Percentiles rank a stretch among this genome's conserved stretches.
These are phyloP conservation scores for Danio kyathit DNA, from an alignment of 2,797 vertebrate species.

Conservation along the genomic window DNA sequence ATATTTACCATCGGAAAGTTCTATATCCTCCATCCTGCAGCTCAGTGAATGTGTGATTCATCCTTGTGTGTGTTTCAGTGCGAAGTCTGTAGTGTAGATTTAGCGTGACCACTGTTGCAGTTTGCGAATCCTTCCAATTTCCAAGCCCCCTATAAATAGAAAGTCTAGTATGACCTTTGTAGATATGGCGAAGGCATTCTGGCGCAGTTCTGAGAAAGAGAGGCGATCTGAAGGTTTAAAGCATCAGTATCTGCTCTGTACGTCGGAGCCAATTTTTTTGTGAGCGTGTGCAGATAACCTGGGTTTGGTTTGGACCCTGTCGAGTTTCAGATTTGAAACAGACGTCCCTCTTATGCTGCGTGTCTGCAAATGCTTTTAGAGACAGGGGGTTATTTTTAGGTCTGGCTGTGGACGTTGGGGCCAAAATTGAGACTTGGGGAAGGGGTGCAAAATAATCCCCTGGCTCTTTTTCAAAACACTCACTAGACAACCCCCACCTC, in stretches of 20 bases:
- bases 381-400: constrained; percentile 79
- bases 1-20: background rate
- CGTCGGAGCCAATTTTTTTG: constrained; percentile 57
- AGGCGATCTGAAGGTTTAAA: constrained; percentile 35
- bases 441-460: constrained; percentile 71
- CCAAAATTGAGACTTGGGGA: constrained; percentile 46
- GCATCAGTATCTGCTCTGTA: constrained; percentile 42
- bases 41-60: background rate
- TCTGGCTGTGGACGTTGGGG: constrained; percentile 46
- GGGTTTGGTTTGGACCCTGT: constrained; percentile 60
- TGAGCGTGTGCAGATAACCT: constrained; percentile 49
- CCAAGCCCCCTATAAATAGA: constrained; percentile 69
- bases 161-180: constrained; percentile 68
- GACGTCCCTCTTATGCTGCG: constrained; percentile 62
- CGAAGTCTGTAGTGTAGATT: constrained; percentile 14
- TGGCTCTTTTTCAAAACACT: constrained; percentile 73
- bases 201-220: constrained; percentile 37
- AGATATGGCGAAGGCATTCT: constrained; percentile 29
- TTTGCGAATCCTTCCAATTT: constrained; percentile 59
- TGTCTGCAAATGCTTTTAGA: constrained; percentile 77
- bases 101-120: constrained; percentile 46
- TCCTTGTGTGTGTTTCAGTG: constrained; percentile 2
- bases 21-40: background rate
- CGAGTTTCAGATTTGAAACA: constrained; percentile 67
- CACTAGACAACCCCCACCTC: constrained; percentile 14